Evolutionary conservation across 2,113 vertebrate genomes (phyloP), one percentile per base, ranked within the genome.

Genomic region (Leucopsar rothschildi): DNA sequence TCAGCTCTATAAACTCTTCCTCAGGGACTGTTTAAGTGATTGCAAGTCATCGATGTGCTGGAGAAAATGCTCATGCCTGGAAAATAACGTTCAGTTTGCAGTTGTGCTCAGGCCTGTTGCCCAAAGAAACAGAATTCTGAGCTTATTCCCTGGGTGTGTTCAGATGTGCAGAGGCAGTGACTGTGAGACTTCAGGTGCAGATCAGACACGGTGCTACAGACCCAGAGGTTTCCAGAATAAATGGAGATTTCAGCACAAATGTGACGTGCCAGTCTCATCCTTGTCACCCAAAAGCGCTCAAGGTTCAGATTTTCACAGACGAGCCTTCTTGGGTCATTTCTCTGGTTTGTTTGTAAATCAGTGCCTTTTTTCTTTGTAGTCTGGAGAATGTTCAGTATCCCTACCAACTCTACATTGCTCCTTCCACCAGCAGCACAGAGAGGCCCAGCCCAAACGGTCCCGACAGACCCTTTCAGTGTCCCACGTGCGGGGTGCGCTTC

Each of bases 331-430:
- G 15, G 2, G 53, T 73, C 52, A 6, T 28, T 15, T 31, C 44
- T 66, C 25, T 59, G 61, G 87, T 90, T 69, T 37, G 49, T 83
- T 91, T 86, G 37, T 97, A 94, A 97, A 95, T 49, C 21, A 69
- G 50, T 96, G 66, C 65, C 75, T 88, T 90, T 97, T 96, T 94
- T 44, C 92, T 95, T 97, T 90, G 96, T 95, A 99, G 99, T 97
- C 97, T 99, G 97, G 99, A 99, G 97, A 99, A 98, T 85, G 99
- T 99, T 97, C 99, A 99, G 94, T 99, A 99, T 95, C 99, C 99
- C 47, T 99, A 99, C 96, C 99, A 99, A 96, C 99, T 99, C 90
- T 99, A 99, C 97, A 99, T 99, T 98, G 99, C 98, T 98, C 99
- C 99, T 92, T 99, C 99, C 31, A 99, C 99, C 92, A 98, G 98